phyloP scores from a whole-genome alignment of 30 jellyfish, hydroid and myxozoan genomes.

The Aurelia sp. region DNA sequence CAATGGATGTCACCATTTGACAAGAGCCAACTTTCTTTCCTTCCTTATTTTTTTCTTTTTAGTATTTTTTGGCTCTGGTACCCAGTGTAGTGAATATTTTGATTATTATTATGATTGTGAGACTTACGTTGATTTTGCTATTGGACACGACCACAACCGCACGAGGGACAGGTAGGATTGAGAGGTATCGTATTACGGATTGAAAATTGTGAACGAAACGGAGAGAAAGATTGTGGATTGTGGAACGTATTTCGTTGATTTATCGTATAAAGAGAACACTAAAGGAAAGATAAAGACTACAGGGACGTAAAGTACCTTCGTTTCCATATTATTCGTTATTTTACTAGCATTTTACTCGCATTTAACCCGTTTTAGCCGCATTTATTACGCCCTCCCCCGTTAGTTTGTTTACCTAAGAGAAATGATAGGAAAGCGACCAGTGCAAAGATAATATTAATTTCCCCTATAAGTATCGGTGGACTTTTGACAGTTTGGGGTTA shows the following conservation, averaged over 20 bases:
- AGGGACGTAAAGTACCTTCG: no score
- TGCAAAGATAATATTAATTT: slow-evolving; percentile 8
- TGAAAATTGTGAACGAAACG: slow-evolving; percentile 8
- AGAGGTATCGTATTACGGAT: slow-evolving; percentile 9
- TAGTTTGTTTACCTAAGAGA: no score
- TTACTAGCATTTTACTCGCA: no score
- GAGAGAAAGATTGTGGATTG: slow-evolving; percentile 21
- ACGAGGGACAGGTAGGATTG: slow-evolving; percentile 29
- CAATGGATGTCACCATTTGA: no score
- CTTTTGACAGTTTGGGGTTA: background rate
- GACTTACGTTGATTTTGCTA: background rate
- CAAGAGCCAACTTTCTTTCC: no score
- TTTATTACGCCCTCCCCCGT: no score
- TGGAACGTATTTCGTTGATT: slow-evolving; percentile 14
- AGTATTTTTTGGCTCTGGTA: no score
- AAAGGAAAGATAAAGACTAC: no score
- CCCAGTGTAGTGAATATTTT: background rate
- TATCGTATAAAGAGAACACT: slow-evolving; percentile 14
- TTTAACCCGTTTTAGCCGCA: no score
- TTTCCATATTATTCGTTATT: no score
- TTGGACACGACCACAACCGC: slow-evolving; percentile 11
- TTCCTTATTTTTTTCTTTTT: no score
- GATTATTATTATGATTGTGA: slow-evolving; percentile 1
- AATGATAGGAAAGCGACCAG: slow-evolving; percentile 7
- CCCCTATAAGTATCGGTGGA: no score